Conservation (phyloP, 2,888 invertebrate genomes). For the Nysson spinosus region DNA sequence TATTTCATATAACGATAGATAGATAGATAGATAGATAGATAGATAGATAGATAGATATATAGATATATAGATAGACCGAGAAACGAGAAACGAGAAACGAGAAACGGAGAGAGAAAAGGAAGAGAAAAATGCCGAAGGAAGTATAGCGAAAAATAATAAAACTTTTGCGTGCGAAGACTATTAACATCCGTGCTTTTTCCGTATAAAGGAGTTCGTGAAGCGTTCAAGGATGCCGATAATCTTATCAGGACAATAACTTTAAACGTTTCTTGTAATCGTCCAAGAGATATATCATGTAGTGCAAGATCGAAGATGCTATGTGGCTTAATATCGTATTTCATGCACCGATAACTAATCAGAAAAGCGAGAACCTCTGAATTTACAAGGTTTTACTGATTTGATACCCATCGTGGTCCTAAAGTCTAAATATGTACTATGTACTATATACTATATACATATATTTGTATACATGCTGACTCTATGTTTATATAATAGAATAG, state of each 20-base stretch:
- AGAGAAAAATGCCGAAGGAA: too few relatives aligned
- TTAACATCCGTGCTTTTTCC: background rate
- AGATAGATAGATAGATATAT: too few relatives aligned
- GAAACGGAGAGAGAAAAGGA: too few relatives aligned
- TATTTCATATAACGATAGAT: too few relatives aligned
- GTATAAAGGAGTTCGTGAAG: background rate
- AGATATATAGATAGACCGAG: too few relatives aligned
- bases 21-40: too few relatives aligned
- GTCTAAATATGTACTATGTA: constrained; percentile 37
- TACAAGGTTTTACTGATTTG: constrained; percentile 27
- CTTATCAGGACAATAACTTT: constrained; percentile 48
- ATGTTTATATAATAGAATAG: too few relatives aligned
- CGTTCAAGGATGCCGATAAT: constrained; percentile 32
- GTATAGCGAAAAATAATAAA: too few relatives aligned
- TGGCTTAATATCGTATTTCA: constrained; percentile 40
- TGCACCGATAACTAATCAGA: constrained; percentile 38
- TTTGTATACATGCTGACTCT: constrained; percentile 6
- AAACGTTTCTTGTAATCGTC: constrained; percentile 46
- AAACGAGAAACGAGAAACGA: too few relatives aligned
- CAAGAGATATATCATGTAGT: constrained; percentile 26
- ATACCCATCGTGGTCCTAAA: constrained; percentile 24
- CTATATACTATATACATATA: constrained; percentile 31
- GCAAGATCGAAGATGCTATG: constrained; percentile 29
- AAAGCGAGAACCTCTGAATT: constrained; percentile 34
- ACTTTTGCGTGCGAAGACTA: too few relatives aligned